A percentile compares a stretch with the other conserved stretches of the same genome.
Conservation (phyloP, 1,140 invertebrate genomes). For the Chironomus tepperi region DNA sequence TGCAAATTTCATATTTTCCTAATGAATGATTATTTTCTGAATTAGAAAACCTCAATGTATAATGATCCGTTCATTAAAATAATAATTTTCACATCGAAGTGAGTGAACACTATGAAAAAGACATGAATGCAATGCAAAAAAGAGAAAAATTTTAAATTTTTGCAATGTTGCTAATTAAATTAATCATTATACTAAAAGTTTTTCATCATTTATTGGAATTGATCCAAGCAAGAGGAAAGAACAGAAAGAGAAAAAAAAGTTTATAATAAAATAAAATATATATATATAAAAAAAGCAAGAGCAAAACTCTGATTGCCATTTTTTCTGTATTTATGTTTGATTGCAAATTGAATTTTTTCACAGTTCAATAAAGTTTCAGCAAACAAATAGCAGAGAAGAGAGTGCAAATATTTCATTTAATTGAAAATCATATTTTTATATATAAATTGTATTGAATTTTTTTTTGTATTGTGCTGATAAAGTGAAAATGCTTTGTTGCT, state of each 20-base stretch:
- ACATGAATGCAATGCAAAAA: too few species aligned
- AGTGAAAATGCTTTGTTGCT: slow-evolving; percentile 3
- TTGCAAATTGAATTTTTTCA: slow-evolving; percentile 24
- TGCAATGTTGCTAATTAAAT: slow-evolving; percentile 9
- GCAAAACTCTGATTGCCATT: slow-evolving; percentile 3
- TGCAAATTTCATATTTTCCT: too few species aligned
- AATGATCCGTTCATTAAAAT: too few species aligned
- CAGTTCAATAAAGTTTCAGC: slow-evolving; percentile 21
- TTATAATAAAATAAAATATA: not conserved
- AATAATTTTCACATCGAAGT: too few species aligned
- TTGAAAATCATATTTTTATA: slow-evolving; percentile 22
- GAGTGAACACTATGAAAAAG: too few species aligned
- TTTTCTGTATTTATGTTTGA: not conserved
- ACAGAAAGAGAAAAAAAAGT: not conserved
- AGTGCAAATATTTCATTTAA: slow-evolving; percentile 1
- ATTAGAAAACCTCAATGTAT: too few species aligned
- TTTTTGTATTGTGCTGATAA: not conserved
- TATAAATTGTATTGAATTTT: not conserved
- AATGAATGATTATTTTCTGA: too few species aligned
- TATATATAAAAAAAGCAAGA: not conserved
- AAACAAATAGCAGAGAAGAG: not conserved
- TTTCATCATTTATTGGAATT: not conserved
- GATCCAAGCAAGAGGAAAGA: not conserved
- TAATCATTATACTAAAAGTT: slow-evolving; percentile 10
- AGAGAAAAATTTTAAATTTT: not conserved